These are phyloP conservation scores for Protobothrops mucrosquamatus DNA, from an alignment of 2,113 vertebrate genomes.

Conservation along the genomic window DNA sequence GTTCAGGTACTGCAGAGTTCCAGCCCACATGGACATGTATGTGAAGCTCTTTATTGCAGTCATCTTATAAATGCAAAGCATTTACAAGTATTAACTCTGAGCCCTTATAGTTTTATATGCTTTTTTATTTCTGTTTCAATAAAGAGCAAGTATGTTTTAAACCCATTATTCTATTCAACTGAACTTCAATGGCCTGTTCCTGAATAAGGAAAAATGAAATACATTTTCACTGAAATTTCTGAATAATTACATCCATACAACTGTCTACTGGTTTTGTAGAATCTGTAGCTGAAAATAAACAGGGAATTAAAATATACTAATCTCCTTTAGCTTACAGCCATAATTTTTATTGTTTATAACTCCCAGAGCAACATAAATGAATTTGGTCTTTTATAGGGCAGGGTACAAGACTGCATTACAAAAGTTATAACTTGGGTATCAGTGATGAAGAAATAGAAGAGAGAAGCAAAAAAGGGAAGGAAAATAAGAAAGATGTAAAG, in stretches of 20 bases:
- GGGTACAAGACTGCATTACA: background rate
- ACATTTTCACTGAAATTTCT: background rate
- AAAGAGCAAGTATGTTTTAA: background rate
- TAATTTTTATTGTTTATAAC: background rate
- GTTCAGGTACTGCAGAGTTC: background rate
- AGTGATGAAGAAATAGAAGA: background rate
- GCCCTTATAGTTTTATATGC: background rate
- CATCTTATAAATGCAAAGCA: background rate
- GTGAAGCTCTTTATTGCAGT: background rate
- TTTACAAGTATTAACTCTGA: background rate
- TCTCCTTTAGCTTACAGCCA: background rate
- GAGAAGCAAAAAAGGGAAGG: background rate
- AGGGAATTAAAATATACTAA: background rate
- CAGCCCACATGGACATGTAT: background rate
- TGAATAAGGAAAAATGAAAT: background rate
- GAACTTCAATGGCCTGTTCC: background rate
- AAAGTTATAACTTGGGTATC: background rate
- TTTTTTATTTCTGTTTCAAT: background rate
- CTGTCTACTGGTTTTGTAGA: background rate
- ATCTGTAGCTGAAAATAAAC: background rate
- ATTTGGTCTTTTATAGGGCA: background rate
- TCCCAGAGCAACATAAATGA: background rate
- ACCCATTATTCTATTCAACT: background rate
- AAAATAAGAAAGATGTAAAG: background rate
- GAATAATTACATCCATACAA: background rate